A percentile compares a stretch with the other conserved stretches of the same genome.
Conservation (phyloP, 2,888 invertebrate species). For the Slavum lentiscoides region DNA sequence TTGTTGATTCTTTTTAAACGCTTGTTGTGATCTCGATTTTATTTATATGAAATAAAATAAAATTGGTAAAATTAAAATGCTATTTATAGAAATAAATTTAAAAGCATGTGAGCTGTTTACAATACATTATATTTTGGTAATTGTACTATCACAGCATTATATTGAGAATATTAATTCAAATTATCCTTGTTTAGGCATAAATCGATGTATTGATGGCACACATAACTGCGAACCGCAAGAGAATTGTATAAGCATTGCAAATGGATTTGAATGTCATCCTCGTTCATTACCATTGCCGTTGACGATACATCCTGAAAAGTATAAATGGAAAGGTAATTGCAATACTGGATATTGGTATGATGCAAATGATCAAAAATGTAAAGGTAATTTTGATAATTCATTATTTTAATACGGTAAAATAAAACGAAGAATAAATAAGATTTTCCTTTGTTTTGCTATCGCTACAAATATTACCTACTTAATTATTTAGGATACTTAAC, state of each 20-base stretch:
- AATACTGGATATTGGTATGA: slow-evolving; percentile 7
- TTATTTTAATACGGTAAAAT: not conserved
- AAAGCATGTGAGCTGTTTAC: no score
- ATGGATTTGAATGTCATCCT: slow-evolving; percentile 30
- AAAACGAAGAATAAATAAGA: no score
- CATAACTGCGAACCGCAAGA: slow-evolving; percentile 11
- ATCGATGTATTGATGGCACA: slow-evolving; percentile 14
- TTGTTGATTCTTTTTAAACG: no score
- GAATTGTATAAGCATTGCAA: slow-evolving; percentile 7
- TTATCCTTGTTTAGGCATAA: not conserved
- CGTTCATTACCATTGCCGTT: not conserved
- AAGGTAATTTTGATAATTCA: slow-evolving; percentile 13
- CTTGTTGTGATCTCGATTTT: no score
- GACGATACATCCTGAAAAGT: not conserved
- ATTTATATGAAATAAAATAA: no score
- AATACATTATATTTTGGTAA: no score
- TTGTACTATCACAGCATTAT: not conserved
- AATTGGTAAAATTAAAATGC: no score
- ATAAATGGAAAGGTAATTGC: slow-evolving; percentile 8
- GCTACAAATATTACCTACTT: no score
- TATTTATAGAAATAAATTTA: no score
- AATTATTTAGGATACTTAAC: no score
- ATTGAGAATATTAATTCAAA: not conserved
- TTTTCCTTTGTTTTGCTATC: no score
- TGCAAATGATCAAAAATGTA: not conserved